These are phyloP conservation scores for Prenolepis imparis DNA, from an alignment of 2,888 invertebrate genomes.

Conservation along the genomic window DNA sequence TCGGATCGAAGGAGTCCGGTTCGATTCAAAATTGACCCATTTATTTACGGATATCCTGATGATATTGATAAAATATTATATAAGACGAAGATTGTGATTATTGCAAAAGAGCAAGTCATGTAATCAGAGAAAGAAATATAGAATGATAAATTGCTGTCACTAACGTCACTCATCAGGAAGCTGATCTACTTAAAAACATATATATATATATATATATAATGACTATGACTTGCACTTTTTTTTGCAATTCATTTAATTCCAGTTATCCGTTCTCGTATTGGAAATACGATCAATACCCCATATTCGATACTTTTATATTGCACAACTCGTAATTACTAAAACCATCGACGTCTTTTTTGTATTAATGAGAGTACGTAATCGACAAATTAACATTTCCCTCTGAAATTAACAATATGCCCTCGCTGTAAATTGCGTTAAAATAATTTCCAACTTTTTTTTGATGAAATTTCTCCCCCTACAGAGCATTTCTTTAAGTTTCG, in stretches of 20 bases:
- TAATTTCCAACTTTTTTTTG: background rate
- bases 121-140: background rate
- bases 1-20: constrained; percentile 14
- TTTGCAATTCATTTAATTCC: background rate
- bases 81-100: background rate
- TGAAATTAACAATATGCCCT: background rate
- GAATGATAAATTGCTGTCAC: background rate
- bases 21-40: constrained; percentile 16
- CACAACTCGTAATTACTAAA: constrained; percentile 12
- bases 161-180: constrained; percentile 26
- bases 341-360: background rate
- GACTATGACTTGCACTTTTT: background rate
- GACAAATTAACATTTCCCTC: background rate
- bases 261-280: background rate
- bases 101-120: background rate
- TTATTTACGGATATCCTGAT: constrained; percentile 12
- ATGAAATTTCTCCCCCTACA: background rate
- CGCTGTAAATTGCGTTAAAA: background rate
- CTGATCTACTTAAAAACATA: background rate
- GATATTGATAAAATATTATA: background rate
- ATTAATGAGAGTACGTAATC: background rate
- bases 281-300: background rate
- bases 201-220: background rate
- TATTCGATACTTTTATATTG: background rate
- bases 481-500: background rate